Evolutionary conservation across 2,797 vertebrate genomes (phyloP).

Genomic region (Micromesistius poutassou): DNA sequence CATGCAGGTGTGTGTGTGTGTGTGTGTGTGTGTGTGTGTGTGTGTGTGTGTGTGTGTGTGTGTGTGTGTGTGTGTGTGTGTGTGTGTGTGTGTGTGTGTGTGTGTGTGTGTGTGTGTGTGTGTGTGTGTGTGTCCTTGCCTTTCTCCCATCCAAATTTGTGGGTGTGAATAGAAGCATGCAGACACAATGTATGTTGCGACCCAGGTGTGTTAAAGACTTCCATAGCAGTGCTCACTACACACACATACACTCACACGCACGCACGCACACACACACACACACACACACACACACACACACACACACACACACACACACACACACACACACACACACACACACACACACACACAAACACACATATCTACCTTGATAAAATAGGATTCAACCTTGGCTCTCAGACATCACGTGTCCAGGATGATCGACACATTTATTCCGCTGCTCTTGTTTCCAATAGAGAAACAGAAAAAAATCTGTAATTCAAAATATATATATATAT

Average conservation of each 20-base stretch:
- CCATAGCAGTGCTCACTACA: not conserved
- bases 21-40: no score
- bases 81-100: no score
- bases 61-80: not conserved
- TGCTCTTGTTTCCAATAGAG: not conserved
- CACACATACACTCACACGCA: no score
- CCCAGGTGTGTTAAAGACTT: not conserved
- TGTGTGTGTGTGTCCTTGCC: no score
- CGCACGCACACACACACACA: no score
- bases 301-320: not conserved
- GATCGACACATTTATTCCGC: not conserved
- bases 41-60: no score
- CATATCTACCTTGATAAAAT: no score
- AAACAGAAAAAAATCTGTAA: not conserved
- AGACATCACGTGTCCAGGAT: not conserved
- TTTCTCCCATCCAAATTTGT: not conserved
- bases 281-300: not conserved
- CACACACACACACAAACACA: no score
- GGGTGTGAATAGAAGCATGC: slow-evolving; percentile 2
- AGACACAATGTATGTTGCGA: not conserved
- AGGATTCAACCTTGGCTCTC: no score
- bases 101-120: no score
- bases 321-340: not conserved
- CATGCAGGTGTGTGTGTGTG: slow-evolving; percentile 4
- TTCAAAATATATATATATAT: no score